Evolutionary conservation across 2,113 vertebrate genomes (phyloP), one percentile per base, ranked within the genome.

Genomic region (Hystrix brachyura): DNA sequence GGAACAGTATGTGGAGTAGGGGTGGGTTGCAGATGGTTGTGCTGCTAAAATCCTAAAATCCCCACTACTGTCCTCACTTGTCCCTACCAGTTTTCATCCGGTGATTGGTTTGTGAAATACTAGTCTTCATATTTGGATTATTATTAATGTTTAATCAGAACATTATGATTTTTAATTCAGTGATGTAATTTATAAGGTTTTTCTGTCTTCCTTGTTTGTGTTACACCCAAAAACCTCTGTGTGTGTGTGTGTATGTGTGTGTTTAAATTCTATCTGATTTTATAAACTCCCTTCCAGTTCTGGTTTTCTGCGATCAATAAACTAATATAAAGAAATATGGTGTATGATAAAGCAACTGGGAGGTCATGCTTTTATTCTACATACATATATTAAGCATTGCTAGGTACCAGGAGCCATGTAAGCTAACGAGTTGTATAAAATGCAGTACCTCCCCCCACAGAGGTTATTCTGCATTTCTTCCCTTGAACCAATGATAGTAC

Each of bases 141-240:
- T 92, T 81, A 82, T 62, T 95, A 90, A 55, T 92, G 18, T 95
- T 94, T 93, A 96, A 87, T 96, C 15, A 84, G 69, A 91, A 83
- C 18, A 64, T 92, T 96, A 89, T 92, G 29, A 90, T 88, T 96
- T 25, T 87, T 94, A 91, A 67, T 93, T 92, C 55, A 94, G 12
- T 84, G 64, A 90, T 90, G n/a, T 21, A 79, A 76, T 85, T 95
- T 92, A 88, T 17, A 90, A 90, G 10, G 62, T 69, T 97, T 96
- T 59, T n/a, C 60, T 88, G 13, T 84, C 67, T 93, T 98, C 51
- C 96, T 95, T 93, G 51, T 43, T 95, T 98, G 76, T 90, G 3
- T 95, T 95, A 69, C 55, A 93, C 11, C 19, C 43, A 86, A 51
- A 62, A 53, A 83, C 32, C 25, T 69, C 4, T 27, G 12, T 89